Percentiles rank a stretch among this genome's conserved stretches.
phyloP scores from a whole-genome alignment of 2,797 vertebrate species.

The Myotis findleyi region DNA sequence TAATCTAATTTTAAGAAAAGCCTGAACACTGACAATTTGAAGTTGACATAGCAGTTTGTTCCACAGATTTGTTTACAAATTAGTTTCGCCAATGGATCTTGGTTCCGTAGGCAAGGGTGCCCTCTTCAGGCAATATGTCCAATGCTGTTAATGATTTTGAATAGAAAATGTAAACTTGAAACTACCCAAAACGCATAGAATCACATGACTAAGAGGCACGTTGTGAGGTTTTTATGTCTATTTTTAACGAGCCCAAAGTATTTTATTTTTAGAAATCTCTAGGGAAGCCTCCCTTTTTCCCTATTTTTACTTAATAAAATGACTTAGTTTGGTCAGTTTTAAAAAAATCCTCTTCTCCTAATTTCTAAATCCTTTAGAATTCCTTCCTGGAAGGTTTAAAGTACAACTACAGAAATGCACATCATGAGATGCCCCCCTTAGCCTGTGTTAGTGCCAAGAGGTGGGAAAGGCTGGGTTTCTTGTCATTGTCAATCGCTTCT shows the following conservation, averaged over 20 bases:
- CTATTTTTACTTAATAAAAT: neutral
- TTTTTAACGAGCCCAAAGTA: neutral
- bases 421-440: too few relatives aligned
- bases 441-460: neutral
- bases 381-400: neutral
- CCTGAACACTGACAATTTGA: neutral
- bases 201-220: neutral
- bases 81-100: neutral
- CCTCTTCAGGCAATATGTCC: conserved; percentile 77
- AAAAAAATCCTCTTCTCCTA: neutral
- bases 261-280: conserved; percentile 42
- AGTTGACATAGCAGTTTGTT: neutral
- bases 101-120: conserved; percentile 58
- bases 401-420: neutral
- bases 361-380: neutral
- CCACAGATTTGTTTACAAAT: neutral
- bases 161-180: neutral
- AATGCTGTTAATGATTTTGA: neutral
- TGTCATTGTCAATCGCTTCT: neutral
- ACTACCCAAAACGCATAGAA: neutral
- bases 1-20: neutral
- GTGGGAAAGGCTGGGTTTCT: neutral
- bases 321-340: neutral
- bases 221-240: neutral
- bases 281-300: neutral